phyloP scores from a whole-genome alignment of 2,113 vertebrate genomes.

The Pollimyrus isidori region DNA sequence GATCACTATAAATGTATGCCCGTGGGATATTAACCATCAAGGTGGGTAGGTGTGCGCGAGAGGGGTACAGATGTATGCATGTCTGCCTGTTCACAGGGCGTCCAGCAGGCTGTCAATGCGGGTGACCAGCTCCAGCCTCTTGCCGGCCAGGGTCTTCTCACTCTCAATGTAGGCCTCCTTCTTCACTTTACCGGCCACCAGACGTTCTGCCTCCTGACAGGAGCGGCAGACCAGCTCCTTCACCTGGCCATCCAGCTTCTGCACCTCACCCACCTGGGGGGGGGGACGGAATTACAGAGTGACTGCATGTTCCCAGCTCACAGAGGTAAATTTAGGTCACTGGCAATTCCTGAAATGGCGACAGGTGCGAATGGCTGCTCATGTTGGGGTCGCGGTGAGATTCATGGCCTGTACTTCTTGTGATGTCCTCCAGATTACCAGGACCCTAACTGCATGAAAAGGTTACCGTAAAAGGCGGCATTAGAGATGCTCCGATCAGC shows the following conservation, averaged over 20 bases:
- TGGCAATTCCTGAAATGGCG: background rate
- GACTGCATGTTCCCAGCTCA: background rate
- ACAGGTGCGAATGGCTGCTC: background rate
- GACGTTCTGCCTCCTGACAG: slow-evolving; percentile 81
- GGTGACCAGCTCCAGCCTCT: slow-evolving; percentile 83
- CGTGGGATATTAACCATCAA: background rate
- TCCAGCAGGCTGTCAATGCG: slow-evolving; percentile 93
- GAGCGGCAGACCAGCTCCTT: slow-evolving; percentile 91
- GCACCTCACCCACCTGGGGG: slow-evolving; percentile 76
- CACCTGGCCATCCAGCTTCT: slow-evolving; percentile 87
- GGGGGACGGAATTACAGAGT: background rate
- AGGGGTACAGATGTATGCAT: background rate
- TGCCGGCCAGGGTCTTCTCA: slow-evolving; percentile 76
- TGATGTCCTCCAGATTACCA: background rate
- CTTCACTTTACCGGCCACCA: slow-evolving; percentile 93
- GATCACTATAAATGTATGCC: background rate
- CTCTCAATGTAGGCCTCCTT: slow-evolving; percentile 90
- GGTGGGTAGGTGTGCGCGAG: slow-evolving; percentile 3
- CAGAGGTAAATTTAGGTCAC: background rate
- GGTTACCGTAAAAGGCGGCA: background rate
- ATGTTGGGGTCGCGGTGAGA: background rate
- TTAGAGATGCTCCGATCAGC: too few relatives aligned
- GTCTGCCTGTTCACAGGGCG: slow-evolving; percentile 63
- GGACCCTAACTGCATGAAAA: background rate
- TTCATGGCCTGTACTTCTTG: background rate